These are phyloP conservation scores for Panagrolaimus sp. DNA, from an alignment of 1,140 invertebrate genomes.

Conservation along the genomic window DNA sequence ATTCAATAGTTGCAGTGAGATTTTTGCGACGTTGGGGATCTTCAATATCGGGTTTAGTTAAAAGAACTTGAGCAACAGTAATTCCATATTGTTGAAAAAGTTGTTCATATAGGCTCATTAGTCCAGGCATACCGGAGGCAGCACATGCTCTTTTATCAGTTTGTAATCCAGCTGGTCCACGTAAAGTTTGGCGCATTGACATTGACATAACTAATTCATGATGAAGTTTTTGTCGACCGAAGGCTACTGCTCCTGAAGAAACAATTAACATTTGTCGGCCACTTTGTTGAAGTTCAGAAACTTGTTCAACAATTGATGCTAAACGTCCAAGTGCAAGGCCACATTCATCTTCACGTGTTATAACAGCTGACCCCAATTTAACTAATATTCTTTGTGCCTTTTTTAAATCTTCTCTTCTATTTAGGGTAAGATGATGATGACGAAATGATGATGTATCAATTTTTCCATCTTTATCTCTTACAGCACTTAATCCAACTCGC, in stretches of 20 bases:
- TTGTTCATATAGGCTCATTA: conserved; percentile 97
- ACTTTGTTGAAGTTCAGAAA: conserved; percentile 89
- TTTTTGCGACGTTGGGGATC: conserved; percentile 89
- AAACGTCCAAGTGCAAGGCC: conserved; percentile 87
- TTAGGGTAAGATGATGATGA: conserved; percentile 39
- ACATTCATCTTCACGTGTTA: conserved; percentile 91
- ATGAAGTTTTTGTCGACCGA: conserved; percentile 94
- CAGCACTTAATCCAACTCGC: conserved; percentile 24
- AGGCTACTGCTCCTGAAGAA: conserved; percentile 94
- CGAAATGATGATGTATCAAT: conserved; percentile 28
- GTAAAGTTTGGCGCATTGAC: conserved; percentile 57
- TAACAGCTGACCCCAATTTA: conserved; percentile 93
- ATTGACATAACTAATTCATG: conserved; percentile 88
- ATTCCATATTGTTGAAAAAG: conserved; percentile 99
- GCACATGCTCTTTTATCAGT: conserved; percentile 75
- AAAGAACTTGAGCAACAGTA: conserved; percentile 91
- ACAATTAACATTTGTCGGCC: conserved; percentile 94
- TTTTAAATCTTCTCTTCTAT: conserved; percentile 72
- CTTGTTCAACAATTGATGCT: conserved; percentile 93
- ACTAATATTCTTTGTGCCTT: conserved; percentile 84
- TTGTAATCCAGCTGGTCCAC: conserved; percentile 41
- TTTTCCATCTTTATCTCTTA: conserved; percentile 22
- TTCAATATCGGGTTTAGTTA: conserved; percentile 94
- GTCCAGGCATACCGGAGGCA: conserved; percentile 89
- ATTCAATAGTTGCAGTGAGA: conserved; percentile 82